Evolutionary conservation across 2,797 vertebrate genomes (phyloP).

Genomic region (Tangara arthus): DNA sequence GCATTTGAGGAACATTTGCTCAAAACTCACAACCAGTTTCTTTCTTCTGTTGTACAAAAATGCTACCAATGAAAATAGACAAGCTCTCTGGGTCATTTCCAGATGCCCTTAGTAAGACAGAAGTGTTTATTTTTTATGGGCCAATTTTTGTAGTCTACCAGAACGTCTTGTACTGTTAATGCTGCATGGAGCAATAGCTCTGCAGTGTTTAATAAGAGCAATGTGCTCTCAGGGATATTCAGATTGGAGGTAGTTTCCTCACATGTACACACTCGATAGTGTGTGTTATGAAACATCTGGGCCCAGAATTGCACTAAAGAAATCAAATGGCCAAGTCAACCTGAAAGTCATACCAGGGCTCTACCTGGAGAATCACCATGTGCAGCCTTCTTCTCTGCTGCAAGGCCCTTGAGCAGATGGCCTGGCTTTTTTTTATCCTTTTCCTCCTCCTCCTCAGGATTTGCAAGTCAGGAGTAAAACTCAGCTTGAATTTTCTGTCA

Average conservation of each 20-base stretch:
- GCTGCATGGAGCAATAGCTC: slow-evolving; percentile 32
- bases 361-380: not conserved
- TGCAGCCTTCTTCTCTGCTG: not conserved
- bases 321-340: slow-evolving; percentile 32
- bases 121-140: slow-evolving; percentile 59
- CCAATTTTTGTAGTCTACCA: slow-evolving; percentile 45
- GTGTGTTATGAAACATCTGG: slow-evolving; percentile 54
- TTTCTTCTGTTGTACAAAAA: slow-evolving; percentile 19
- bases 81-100: slow-evolving; percentile 50
- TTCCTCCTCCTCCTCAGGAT: slow-evolving; percentile 18
- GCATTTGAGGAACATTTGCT: slow-evolving; percentile 4
- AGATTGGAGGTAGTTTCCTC: slow-evolving; percentile 29
- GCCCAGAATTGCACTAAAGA: not conserved
- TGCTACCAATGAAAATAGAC: slow-evolving; percentile 42
- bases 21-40: not conserved
- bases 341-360: not conserved
- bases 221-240: slow-evolving; percentile 54
- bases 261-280: rapidly evolving
- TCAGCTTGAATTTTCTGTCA: not conserved
- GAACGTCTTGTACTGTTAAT: slow-evolving; percentile 51
- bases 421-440: not conserved
- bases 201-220: slow-evolving; percentile 44
- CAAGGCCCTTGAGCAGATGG: slow-evolving; percentile 38
- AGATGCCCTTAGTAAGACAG: slow-evolving; percentile 50
- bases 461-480: slow-evolving; percentile 43